Evolutionary conservation across 1,140 invertebrate genomes (phyloP).

Genomic region (fruit fly (Drosophila melanogaster)): Release_6_plus_ISO1_MT NT_033777.3:29767001-29767500

Average conservation of each 20-base stretch:
- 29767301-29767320: constrained; percentile 42
- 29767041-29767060: constrained; percentile 40
- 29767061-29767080: constrained; percentile 29
- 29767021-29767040: constrained; percentile 53
- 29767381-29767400: constrained; percentile 53
- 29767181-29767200: constrained; percentile 52
- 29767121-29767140: constrained; percentile 61
- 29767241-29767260: constrained; percentile 54
- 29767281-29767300: constrained; percentile 57
- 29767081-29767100: constrained; percentile 40
- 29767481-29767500: constrained; percentile 36
- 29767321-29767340: constrained; percentile 43
- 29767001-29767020: constrained; percentile 74
- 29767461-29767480: constrained; percentile 27
- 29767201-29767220: constrained; percentile 45
- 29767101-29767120: constrained; percentile 50
- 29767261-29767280: constrained; percentile 69
- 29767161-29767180: constrained; percentile 31
- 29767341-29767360: constrained; percentile 46
- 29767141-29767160: constrained; percentile 16
- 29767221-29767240: constrained; percentile 58
- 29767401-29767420: constrained; percentile 51
- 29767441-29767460: constrained; percentile 48
- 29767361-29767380: constrained; percentile 54
- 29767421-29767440: constrained; percentile 33